A percentile compares a stretch with the other conserved stretches of the same genome.
These are phyloP conservation scores for Ophraella communa DNA, from an alignment of 2,888 invertebrate species.

Conservation along the genomic window DNA sequence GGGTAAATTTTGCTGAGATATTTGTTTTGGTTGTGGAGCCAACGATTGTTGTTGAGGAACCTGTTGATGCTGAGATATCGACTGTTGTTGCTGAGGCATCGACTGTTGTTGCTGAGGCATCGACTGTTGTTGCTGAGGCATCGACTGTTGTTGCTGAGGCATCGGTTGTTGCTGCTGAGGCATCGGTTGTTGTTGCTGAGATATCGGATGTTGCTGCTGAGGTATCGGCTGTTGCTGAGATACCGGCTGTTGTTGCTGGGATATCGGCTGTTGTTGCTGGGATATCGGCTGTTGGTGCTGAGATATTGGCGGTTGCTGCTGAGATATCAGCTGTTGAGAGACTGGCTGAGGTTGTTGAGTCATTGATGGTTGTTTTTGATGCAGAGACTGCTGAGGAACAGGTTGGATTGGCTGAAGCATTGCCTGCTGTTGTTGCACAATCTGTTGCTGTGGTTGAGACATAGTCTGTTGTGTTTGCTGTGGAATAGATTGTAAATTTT, in stretches of 20 bases:
- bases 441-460: not conserved
- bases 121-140: not conserved
- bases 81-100: constrained; percentile 12
- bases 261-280: not conserved
- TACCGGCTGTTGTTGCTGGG: constrained; percentile 2
- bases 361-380: not conserved
- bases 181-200: constrained; percentile 6
- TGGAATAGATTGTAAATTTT: not conserved
- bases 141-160: not conserved
- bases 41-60: constrained; percentile 21
- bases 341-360: not conserved
- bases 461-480: not conserved
- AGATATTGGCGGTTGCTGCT: not conserved
- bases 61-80: constrained; percentile 28
- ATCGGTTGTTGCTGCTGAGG: constrained; percentile 12
- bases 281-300: not conserved
- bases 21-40: too few relatives aligned
- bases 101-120: not conserved
- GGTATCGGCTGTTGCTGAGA: not conserved
- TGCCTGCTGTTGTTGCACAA: not conserved
- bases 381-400: not conserved
- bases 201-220: constrained; percentile 3
- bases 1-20: constrained; percentile 19
- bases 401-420: not conserved
- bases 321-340: not conserved